A percentile compares a stretch with the other conserved stretches of the same genome.
Evolutionary conservation across 1,140 invertebrate species (phyloP).

Genomic region (Chrysopa pallens): DNA sequence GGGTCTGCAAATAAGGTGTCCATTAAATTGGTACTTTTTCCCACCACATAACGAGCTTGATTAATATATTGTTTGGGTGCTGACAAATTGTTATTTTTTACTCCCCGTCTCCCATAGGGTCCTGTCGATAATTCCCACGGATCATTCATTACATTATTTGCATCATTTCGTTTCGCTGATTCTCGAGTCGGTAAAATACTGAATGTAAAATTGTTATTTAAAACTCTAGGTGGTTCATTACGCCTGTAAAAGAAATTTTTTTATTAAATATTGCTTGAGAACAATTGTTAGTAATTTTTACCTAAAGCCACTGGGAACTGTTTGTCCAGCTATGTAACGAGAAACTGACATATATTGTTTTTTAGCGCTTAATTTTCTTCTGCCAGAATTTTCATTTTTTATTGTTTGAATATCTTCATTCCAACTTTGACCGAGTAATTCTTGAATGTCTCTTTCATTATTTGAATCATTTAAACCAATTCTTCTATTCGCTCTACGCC

Average conservation of each 20-base stretch:
- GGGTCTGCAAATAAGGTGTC: not conserved
- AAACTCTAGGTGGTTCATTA: not conserved
- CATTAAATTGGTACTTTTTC: not conserved
- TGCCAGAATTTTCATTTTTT: slow-evolving; percentile 13
- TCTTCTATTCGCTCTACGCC: slow-evolving; percentile 5
- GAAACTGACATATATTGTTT: slow-evolving; percentile 54
- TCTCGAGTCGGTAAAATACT: not conserved
- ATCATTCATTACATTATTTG: not conserved
- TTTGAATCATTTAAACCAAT: slow-evolving; percentile 16
- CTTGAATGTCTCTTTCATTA: slow-evolving; percentile 25
- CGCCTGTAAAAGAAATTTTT: not conserved
- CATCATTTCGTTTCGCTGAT: not conserved
- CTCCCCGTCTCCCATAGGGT: not conserved
- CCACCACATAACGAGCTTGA: not conserved
- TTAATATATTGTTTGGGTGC: not conserved
- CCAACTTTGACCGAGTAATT: slow-evolving; percentile 23
- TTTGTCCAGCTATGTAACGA: slow-evolving; percentile 46
- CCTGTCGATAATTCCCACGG: not conserved
- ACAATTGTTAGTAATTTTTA: not conserved
- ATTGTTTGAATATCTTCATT: slow-evolving; percentile 15
- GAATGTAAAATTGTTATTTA: too few species aligned
- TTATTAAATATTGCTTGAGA: not conserved
- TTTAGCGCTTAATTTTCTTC: slow-evolving; percentile 32
- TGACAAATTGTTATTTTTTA: not conserved
- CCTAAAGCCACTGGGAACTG: not conserved